Evolutionary conservation across 1,140 invertebrate genomes (phyloP).

Genomic region (Protaetia brevitarsis): DNA sequence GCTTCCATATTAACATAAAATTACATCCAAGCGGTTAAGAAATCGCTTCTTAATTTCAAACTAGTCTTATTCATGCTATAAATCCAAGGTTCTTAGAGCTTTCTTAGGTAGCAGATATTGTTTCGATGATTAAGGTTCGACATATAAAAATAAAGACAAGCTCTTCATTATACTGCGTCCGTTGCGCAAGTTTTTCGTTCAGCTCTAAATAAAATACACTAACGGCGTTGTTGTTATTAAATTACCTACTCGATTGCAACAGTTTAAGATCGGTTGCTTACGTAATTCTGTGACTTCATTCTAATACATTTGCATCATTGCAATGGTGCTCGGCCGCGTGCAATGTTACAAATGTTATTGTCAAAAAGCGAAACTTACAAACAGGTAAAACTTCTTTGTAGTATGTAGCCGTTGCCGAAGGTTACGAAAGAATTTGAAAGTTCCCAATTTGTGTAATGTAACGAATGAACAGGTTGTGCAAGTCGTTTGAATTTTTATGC

Average conservation of each 20-base stretch:
- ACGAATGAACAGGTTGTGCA: slow-evolving; percentile 8
- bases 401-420: slow-evolving; percentile 2
- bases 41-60: too few species aligned
- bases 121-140: too few species aligned
- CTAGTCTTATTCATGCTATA: too few species aligned
- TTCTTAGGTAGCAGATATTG: too few species aligned
- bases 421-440: slow-evolving; percentile 18
- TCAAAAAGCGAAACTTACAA: slow-evolving; percentile 16
- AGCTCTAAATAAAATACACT: slow-evolving; percentile 3
- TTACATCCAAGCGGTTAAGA: too few species aligned
- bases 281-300: slow-evolving; percentile 4
- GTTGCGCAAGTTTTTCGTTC: neutral
- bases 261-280: neutral
- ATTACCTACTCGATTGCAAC: slow-evolving; percentile 4
- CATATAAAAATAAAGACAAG: neutral
- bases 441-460: slow-evolving; percentile 11
- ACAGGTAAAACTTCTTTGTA: slow-evolving; percentile 9
- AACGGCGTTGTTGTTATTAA: slow-evolving; percentile 3
- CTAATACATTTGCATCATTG: slow-evolving; percentile 14
- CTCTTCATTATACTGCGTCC: neutral
- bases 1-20: too few species aligned
- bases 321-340: neutral
- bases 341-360: slow-evolving; percentile 3
- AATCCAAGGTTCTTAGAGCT: too few species aligned
- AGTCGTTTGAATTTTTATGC: slow-evolving; percentile 12